Evolutionary conservation across 2,113 vertebrate species (phyloP).

Genomic region (Columba janthina): DNA sequence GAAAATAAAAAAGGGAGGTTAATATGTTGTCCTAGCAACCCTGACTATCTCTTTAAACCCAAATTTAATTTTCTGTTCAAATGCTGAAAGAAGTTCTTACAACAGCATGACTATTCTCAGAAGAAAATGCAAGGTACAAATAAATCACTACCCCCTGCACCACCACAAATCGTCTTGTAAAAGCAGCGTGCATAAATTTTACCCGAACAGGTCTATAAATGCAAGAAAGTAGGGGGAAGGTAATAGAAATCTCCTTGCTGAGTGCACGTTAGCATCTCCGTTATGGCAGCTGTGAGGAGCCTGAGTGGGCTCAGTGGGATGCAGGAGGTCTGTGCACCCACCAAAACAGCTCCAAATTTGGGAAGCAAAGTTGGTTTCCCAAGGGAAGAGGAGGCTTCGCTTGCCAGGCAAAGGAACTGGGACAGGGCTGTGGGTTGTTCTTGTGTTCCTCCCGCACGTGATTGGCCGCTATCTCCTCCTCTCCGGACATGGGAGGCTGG

Average conservation of each 20-base stretch:
- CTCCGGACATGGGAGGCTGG: background rate
- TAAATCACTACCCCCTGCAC: slow-evolving; percentile 12
- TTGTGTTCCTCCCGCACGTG: background rate
- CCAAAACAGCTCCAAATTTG: background rate
- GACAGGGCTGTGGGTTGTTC: background rate
- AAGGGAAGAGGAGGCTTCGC: background rate
- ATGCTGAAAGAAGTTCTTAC: slow-evolving; percentile 51
- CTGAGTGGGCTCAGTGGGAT: background rate
- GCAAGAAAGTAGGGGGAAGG: background rate
- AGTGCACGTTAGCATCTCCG: background rate
- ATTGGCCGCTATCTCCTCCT: background rate
- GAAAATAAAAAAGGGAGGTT: slow-evolving; percentile 40
- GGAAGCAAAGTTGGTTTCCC: background rate
- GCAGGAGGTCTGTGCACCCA: background rate
- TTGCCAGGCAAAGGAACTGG: background rate
- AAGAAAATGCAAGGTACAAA: slow-evolving; percentile 43
- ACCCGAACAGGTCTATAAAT: slow-evolving; percentile 16
- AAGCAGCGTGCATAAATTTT: slow-evolving; percentile 15
- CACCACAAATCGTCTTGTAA: slow-evolving; percentile 21
- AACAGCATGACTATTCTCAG: slow-evolving; percentile 37
- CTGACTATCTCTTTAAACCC: slow-evolving; percentile 56
- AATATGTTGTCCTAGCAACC: slow-evolving; percentile 63
- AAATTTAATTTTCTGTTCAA: slow-evolving; percentile 68
- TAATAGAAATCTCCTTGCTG: background rate
- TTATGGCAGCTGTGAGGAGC: background rate